phyloP scores from a whole-genome alignment of 2,113 vertebrate genomes.

The Caretta caretta region DNA sequence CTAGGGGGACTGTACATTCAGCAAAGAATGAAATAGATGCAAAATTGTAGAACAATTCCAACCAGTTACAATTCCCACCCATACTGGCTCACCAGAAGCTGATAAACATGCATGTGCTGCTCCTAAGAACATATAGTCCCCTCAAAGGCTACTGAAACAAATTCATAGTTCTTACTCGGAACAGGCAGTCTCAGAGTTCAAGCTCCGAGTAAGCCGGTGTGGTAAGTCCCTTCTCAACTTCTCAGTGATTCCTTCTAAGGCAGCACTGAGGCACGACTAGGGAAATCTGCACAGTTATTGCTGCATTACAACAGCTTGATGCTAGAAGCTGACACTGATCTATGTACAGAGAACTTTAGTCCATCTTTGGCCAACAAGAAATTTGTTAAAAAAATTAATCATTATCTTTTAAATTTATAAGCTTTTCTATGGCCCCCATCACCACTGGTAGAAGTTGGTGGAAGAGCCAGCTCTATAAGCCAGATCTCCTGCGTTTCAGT shows the following conservation, averaged over 20 bases:
- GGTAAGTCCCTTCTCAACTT: too few relatives aligned
- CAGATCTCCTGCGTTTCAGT: neutral
- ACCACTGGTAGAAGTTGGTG: neutral
- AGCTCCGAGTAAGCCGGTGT: too few relatives aligned
- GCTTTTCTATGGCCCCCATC: neutral
- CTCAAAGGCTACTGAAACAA: neutral
- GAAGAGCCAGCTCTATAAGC: neutral
- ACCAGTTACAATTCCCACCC: neutral
- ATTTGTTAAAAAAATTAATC: neutral
- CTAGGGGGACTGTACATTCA: neutral
- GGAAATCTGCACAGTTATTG: neutral
- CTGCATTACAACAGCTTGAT: neutral
- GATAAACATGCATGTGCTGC: neutral
- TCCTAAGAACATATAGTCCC: neutral
- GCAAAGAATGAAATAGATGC: neutral
- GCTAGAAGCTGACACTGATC: neutral
- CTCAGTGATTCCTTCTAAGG: neutral
- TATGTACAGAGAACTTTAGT: neutral
- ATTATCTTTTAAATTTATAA: too few relatives aligned
- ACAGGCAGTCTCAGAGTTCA: neutral
- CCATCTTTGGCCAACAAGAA: neutral
- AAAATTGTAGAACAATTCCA: neutral
- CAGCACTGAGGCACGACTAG: neutral
- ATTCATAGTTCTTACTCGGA: neutral
- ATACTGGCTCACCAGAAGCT: neutral